Evolutionary conservation across 64 coral and sea anemone genomes (phyloP).

Genomic region (Montipora sp.): DNA sequence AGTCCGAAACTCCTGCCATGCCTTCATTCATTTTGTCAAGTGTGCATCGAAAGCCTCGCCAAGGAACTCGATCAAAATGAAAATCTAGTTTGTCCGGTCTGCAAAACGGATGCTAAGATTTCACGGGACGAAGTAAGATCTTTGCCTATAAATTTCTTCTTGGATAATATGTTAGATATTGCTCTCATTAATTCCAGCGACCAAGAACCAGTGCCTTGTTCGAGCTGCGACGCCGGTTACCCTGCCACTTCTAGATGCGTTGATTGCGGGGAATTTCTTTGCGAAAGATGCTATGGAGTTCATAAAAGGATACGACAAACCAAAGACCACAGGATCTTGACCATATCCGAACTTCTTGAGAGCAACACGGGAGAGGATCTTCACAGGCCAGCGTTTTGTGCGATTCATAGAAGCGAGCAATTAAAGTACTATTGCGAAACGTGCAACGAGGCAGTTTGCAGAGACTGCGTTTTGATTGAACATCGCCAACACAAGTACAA

Average conservation of each 20-base stretch:
- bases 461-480: constrained; percentile 92
- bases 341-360: constrained; percentile 83
- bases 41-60: constrained; percentile 64
- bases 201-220: constrained; percentile 74
- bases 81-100: constrained; percentile 69
- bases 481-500: constrained; percentile 93
- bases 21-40: constrained; percentile 90
- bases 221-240: constrained; percentile 71
- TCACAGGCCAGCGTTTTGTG: constrained; percentile 80
- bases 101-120: constrained; percentile 76
- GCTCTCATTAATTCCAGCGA: constrained; percentile 80
- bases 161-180: constrained; percentile 93
- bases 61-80: constrained; percentile 32
- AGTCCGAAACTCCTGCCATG: constrained; percentile 85
- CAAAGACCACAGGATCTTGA: constrained; percentile 88
- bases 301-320: constrained; percentile 91
- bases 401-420: constrained; percentile 63
- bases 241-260: constrained; percentile 76
- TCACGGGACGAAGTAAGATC: constrained; percentile 65
- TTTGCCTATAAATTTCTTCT: constrained; percentile 80
- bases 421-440: constrained; percentile 87
- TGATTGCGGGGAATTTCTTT: constrained; percentile 94
- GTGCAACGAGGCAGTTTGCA: constrained; percentile 80
- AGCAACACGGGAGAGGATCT: constrained; percentile 86
- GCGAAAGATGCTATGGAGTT: constrained; percentile 82